Conservation (phyloP, 2,797 vertebrate genomes). For the Australoheros facetus region DNA sequence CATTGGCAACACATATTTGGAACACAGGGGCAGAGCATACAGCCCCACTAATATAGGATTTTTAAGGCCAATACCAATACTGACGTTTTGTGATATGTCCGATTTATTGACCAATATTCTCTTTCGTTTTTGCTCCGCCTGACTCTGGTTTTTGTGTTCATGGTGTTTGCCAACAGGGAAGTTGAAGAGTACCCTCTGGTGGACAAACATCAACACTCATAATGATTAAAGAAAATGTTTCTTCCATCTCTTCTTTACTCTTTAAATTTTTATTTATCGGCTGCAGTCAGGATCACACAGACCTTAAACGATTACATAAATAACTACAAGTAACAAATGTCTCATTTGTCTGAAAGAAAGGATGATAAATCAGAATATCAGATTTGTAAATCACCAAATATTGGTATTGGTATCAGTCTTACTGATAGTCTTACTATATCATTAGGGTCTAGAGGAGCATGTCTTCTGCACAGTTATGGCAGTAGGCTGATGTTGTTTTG, state of each 20-base stretch:
- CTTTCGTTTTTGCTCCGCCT: too few species aligned
- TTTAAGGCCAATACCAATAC: not conserved
- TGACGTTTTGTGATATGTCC: not conserved
- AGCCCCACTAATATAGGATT: not conserved
- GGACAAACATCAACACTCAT: not conserved
- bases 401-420: not conserved
- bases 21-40: not conserved
- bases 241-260: not conserved
- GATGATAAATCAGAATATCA: not conserved
- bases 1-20: not conserved
- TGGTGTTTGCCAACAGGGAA: not conserved
- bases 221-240: not conserved
- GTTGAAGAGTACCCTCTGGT: not conserved
- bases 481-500: not conserved
- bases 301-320: not conserved
- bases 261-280: not conserved
- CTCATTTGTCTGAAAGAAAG: not conserved
- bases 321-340: not conserved
- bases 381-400: not conserved
- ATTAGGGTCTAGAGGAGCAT: not conserved
- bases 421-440: not conserved
- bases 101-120: too few species aligned
- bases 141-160: too few species aligned
- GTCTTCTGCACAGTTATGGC: not conserved
- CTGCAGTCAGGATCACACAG: not conserved